Percentiles rank a stretch among this genome's conserved stretches.
phyloP scores from a whole-genome alignment of 2,113 vertebrate species.

The Antechinus stuartii region DNA sequence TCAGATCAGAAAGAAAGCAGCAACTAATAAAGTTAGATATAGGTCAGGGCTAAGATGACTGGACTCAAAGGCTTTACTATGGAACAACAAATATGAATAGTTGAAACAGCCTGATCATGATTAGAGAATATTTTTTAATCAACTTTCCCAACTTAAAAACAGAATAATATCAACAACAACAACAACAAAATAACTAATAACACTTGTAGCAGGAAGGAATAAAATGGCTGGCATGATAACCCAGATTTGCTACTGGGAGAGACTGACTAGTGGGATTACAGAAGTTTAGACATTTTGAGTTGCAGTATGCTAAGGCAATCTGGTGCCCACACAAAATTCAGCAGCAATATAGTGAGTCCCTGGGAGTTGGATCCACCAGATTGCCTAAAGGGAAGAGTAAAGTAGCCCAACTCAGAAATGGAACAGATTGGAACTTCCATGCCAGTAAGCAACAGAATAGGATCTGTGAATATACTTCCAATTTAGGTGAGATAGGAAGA shows the following conservation, averaged over 20 bases:
- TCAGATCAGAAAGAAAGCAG: not conserved
- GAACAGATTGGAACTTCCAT: not conserved
- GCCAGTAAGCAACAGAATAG: not conserved
- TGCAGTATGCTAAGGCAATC: not conserved
- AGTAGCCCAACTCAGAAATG: not conserved
- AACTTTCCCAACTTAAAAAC: not conserved
- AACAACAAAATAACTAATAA: too few relatives aligned
- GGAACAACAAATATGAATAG: not conserved
- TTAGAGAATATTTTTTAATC: not conserved
- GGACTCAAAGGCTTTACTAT: not conserved
- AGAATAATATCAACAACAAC: not conserved
- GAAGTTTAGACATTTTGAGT: not conserved
- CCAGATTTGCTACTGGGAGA: not conserved
- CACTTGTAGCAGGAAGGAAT: not conserved
- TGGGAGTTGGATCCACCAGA: not conserved
- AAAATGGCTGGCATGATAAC: not conserved
- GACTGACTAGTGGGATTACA: not conserved
- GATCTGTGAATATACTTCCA: not conserved
- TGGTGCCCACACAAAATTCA: not conserved
- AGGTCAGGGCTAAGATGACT: not conserved
- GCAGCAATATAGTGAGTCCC: not conserved
- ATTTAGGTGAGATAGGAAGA: not conserved
- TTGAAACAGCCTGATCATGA: not conserved
- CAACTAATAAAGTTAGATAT: not conserved
- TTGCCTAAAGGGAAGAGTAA: not conserved